Conservation (phyloP, 2,888 invertebrate genomes). For the Taphrorychus bicolor region DNA sequence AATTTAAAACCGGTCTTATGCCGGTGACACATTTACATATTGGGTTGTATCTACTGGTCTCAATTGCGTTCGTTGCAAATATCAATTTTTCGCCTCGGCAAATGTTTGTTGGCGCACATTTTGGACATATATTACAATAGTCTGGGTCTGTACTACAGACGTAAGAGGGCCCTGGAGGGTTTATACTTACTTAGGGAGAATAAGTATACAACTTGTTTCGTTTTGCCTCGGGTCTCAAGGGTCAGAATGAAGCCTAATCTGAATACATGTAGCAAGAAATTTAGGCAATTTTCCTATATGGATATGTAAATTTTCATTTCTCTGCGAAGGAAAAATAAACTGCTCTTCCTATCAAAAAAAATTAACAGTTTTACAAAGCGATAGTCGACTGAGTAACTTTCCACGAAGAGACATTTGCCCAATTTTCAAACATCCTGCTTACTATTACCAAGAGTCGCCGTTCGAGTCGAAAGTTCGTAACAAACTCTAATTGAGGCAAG, state of each 20-base stretch:
- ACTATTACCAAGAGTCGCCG: neutral
- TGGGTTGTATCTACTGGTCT: neutral
- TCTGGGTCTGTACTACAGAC: neutral
- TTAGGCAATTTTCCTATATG: neutral
- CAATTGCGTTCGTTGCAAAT: too few species aligned
- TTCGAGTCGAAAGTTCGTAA: conserved; percentile 1
- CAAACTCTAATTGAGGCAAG: conserved; percentile 6
- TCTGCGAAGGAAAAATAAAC: neutral
- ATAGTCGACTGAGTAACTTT: neutral
- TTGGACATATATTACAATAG: neutral
- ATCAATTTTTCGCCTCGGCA: too few species aligned
- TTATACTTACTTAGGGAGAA: neutral
- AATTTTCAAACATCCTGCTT: conserved; percentile 5
- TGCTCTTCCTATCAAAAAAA: too few species aligned
- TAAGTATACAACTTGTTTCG: neutral
- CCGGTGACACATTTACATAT: neutral
- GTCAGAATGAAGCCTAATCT: neutral
- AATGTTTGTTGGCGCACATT: too few species aligned
- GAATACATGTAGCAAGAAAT: neutral
- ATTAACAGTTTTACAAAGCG: neutral
- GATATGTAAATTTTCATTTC: neutral
- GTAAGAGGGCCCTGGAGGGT: neutral
- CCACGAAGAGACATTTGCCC: neutral
- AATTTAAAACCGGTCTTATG: neutral
- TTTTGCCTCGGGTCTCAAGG: neutral